Conservation (phyloP, 30 jellyfish, hydroid and myxozoan species). For the Aurelia aurita complex sp. Pacific region DNA sequence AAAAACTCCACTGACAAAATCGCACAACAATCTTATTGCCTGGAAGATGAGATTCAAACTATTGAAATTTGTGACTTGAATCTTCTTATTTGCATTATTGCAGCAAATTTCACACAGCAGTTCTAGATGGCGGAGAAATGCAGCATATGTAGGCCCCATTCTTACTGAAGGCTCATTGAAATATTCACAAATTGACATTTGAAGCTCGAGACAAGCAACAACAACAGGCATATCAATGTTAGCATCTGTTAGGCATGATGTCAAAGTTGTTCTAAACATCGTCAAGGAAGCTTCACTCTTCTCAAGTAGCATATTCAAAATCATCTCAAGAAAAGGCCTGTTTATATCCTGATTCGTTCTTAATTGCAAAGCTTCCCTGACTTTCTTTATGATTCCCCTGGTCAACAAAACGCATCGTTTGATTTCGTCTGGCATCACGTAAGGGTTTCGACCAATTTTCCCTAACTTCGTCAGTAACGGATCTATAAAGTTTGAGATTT, state of each 20-base stretch:
- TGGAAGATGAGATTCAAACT: not conserved
- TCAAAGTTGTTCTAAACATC: not conserved
- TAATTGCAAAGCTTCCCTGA: not conserved
- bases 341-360: not conserved
- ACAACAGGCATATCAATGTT: not conserved
- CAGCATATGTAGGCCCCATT: not conserved
- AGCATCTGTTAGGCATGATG: not conserved
- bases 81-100: not conserved
- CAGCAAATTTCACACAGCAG: conserved; percentile 9
- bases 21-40: not conserved
- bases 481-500: not conserved
- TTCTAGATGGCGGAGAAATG: not conserved
- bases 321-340: not conserved
- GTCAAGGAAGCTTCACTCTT: not conserved
- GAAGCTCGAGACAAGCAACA: not conserved
- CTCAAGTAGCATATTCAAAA: conserved; percentile 5
- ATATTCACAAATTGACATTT: not conserved
- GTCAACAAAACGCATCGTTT: not conserved
- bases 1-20: not conserved
- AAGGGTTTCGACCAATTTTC: conserved; percentile 35
- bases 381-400: not conserved
- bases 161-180: not conserved
- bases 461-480: conserved; percentile 4
- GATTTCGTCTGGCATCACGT: conserved; percentile 11
- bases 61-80: not conserved